These are phyloP conservation scores for Miniopterus natalensis DNA, from an alignment of 2,113 vertebrate species.

Conservation along the genomic window DNA sequence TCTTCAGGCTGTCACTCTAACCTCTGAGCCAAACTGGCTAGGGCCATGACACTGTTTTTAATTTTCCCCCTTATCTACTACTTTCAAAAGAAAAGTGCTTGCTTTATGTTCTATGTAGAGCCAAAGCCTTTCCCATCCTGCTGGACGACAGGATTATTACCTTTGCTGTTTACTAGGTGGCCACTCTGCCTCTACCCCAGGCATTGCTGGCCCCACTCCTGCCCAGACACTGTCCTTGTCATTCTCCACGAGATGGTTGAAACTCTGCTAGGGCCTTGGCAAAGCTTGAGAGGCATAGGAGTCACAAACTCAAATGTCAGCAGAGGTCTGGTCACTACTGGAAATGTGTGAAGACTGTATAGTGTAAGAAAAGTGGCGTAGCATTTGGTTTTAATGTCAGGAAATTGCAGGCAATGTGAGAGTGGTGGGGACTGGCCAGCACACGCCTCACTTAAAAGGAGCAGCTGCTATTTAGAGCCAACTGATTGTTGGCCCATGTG, in stretches of 20 bases:
- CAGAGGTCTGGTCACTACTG: neutral
- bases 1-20: too few relatives aligned
- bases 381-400: neutral
- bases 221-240: neutral
- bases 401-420: neutral
- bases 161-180: neutral
- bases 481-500: neutral
- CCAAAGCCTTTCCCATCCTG: neutral
- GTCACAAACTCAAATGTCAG: neutral
- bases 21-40: too few relatives aligned
- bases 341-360: neutral
- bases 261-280: neutral
- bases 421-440: neutral
- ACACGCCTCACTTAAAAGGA: neutral
- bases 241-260: neutral
- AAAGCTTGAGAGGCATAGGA: neutral
- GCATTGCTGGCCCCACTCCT: neutral
- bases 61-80: neutral
- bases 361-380: neutral
- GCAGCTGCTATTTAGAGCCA: neutral
- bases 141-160: neutral
- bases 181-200: neutral
- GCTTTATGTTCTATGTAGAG: neutral
- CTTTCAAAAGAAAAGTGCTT: neutral
- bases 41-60: neutral